Evolutionary conservation across 2,113 vertebrate species (phyloP).

Genomic region (Neotoma lepida): DNA sequence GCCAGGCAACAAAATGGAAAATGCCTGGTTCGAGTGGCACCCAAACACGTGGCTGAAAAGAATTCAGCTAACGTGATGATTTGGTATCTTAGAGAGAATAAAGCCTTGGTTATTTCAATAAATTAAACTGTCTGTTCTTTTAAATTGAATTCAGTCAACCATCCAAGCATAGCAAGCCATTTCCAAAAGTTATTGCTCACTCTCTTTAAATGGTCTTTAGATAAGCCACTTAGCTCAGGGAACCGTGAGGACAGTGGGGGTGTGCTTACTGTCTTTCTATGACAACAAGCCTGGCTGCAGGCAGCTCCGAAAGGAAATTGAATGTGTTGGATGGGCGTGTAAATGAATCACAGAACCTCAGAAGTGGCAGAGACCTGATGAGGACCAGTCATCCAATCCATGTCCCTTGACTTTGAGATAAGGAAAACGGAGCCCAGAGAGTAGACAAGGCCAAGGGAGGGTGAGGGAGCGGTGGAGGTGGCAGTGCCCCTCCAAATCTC

Average conservation of each 20-base stretch:
- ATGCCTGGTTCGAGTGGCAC: slow-evolving; percentile 45
- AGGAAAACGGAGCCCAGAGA: slow-evolving; percentile 29
- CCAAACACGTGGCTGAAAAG: slow-evolving; percentile 59
- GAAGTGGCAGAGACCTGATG: slow-evolving; percentile 22
- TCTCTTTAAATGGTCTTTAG: slow-evolving; percentile 46
- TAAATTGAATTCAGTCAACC: slow-evolving; percentile 73
- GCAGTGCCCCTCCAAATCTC: neutral
- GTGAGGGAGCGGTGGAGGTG: neutral
- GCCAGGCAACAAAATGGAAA: slow-evolving; percentile 58
- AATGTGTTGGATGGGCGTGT: neutral
- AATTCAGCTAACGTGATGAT: slow-evolving; percentile 67
- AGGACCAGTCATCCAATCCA: neutral
- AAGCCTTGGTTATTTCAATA: slow-evolving; percentile 75
- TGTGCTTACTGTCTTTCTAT: neutral
- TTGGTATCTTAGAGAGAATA: slow-evolving; percentile 68
- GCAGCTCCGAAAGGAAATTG: neutral
- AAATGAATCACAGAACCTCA: slow-evolving; percentile 17
- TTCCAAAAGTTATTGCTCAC: slow-evolving; percentile 65
- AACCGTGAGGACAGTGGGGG: slow-evolving; percentile 19
- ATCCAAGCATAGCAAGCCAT: slow-evolving; percentile 64
- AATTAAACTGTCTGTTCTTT: slow-evolving; percentile 76
- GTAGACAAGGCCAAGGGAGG: neutral
- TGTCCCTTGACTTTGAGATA: neutral
- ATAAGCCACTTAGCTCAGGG: slow-evolving; percentile 72
- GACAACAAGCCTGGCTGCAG: neutral